These are phyloP conservation scores for Dicentrarchus labrax DNA, from an alignment of 2,113 vertebrate species.

Conservation along the genomic window DNA sequence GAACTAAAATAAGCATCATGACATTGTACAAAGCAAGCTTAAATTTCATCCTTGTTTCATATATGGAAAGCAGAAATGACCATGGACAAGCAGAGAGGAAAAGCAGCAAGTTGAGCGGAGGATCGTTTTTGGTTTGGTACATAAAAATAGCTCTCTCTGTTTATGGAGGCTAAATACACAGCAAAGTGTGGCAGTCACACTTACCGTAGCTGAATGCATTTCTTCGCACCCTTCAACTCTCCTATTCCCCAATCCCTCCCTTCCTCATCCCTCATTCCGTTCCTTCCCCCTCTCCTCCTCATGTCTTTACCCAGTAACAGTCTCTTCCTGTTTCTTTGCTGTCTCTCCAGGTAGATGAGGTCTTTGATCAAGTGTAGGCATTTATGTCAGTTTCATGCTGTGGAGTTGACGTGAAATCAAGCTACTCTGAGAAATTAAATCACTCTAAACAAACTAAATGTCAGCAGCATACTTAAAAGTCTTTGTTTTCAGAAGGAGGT, in stretches of 20 bases:
- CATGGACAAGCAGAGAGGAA: conserved; percentile 21
- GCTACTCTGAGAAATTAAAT: conserved; percentile 38
- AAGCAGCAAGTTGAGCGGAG: not conserved
- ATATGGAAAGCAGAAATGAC: conserved; percentile 17
- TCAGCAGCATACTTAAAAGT: conserved; percentile 24
- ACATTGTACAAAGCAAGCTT: conserved; percentile 5
- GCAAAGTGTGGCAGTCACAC: conserved; percentile 51
- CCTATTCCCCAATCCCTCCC: not conserved
- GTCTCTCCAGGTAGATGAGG: conserved; percentile 58
- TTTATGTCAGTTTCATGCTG: conserved; percentile 65
- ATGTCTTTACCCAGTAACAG: not conserved
- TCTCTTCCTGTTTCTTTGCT: conserved; percentile 12
- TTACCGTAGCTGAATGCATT: conserved; percentile 58
- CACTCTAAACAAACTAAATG: conserved; percentile 45
- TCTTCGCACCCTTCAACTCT: conserved; percentile 29
- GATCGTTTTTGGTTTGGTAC: conserved; percentile 25
- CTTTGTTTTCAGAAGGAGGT: conserved; percentile 52
- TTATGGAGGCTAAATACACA: conserved; percentile 60
- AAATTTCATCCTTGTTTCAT: conserved; percentile 5
- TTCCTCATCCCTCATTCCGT: conserved; percentile 12
- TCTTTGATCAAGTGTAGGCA: conserved; percentile 67
- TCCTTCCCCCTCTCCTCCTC: not conserved
- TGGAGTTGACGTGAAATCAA: conserved; percentile 51
- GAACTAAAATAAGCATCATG: not conserved
- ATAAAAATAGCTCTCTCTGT: conserved; percentile 57